Conservation (phyloP, 2,888 invertebrate genomes). For the Epinotia demarniana region DNA sequence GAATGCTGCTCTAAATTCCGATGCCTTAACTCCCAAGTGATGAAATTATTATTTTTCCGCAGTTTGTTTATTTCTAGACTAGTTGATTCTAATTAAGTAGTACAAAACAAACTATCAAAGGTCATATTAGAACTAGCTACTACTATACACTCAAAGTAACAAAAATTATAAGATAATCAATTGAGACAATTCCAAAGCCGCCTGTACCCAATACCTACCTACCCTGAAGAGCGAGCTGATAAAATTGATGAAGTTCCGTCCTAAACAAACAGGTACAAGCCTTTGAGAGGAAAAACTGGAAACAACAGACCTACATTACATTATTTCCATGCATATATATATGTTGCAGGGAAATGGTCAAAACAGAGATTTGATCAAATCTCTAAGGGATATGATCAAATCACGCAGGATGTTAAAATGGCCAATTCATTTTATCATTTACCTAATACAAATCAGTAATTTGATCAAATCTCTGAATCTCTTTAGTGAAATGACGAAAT, state of each 20-base stretch:
- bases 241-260: slow-evolving; percentile 60
- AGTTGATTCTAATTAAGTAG: too few relatives aligned
- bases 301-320: slow-evolving; percentile 37
- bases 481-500: too few relatives aligned
- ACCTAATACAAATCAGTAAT: too few relatives aligned
- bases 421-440: too few relatives aligned
- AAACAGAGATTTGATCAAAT: too few relatives aligned
- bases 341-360: too few relatives aligned
- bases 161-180: not conserved
- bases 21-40: not conserved
- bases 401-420: too few relatives aligned
- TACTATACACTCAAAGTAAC: not conserved
- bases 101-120: not conserved
- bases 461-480: too few relatives aligned
- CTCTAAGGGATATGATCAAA: too few relatives aligned
- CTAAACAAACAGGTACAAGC: slow-evolving; percentile 70
- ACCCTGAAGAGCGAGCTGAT: slow-evolving; percentile 46
- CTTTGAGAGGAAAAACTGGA: slow-evolving; percentile 49
- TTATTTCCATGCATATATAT: slow-evolving; percentile 8
- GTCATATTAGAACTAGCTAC: not conserved
- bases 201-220: slow-evolving; percentile 53
- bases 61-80: too few relatives aligned
- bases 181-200: not conserved
- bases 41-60: not conserved
- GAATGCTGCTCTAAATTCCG: too few relatives aligned